Evolutionary conservation across 2,888 invertebrate species (phyloP).

Genomic region (Parnassius apollo): DNA sequence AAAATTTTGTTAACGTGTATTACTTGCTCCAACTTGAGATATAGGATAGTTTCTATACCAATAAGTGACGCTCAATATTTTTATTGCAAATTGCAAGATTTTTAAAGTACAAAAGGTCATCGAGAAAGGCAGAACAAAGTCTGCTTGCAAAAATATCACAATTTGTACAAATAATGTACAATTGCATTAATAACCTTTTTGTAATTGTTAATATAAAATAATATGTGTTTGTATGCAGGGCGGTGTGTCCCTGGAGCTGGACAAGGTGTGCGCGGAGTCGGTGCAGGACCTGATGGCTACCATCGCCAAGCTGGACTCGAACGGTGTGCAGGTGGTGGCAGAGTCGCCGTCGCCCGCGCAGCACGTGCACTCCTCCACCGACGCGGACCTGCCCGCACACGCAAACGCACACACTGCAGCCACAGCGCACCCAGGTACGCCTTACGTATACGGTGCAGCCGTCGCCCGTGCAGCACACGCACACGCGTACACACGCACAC

Average conservation of each 20-base stretch:
- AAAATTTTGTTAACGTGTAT: too few species aligned
- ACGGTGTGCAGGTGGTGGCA: slow-evolving; percentile 87
- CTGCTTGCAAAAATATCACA: too few species aligned
- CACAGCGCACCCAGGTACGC: not conserved
- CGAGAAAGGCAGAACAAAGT: too few species aligned
- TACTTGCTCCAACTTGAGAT: too few species aligned
- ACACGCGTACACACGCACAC: slow-evolving; percentile 86
- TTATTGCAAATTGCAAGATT: too few species aligned
- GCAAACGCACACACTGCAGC: not conserved
- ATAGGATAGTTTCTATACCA: too few species aligned
- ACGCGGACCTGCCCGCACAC: slow-evolving; percentile 59
- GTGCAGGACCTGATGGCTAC: slow-evolving; percentile 93
- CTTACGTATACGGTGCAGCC: slow-evolving; percentile 32
- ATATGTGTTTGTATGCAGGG: slow-evolving; percentile 36
- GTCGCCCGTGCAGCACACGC: slow-evolving; percentile 81
- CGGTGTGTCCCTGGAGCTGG: slow-evolving; percentile 78
- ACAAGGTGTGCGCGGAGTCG: slow-evolving; percentile 91
- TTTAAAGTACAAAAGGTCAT: too few species aligned
- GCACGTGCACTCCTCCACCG: slow-evolving; percentile 89
- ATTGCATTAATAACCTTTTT: too few species aligned
- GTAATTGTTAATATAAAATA: not conserved
- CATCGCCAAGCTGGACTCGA: slow-evolving; percentile 92
- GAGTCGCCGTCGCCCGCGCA: slow-evolving; percentile 69
- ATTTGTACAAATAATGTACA: too few species aligned
- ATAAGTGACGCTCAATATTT: too few species aligned